A percentile compares a stretch with the other conserved stretches of the same genome.
These are phyloP conservation scores for Phoxinus phoxinus DNA, from an alignment of 2,113 vertebrate species.

Conservation along the genomic window DNA sequence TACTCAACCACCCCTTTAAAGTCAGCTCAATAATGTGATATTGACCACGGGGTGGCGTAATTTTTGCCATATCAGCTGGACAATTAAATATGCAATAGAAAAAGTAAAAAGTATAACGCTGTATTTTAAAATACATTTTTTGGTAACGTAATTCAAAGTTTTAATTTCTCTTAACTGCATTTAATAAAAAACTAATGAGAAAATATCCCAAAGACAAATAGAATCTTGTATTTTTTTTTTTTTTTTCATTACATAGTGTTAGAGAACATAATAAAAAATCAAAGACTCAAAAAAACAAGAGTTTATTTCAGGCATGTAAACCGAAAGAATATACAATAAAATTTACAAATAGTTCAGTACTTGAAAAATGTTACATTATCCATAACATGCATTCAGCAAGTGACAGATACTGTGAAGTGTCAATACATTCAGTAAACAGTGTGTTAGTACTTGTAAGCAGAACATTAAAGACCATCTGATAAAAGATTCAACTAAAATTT, in stretches of 20 bases:
- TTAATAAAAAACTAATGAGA: not conserved
- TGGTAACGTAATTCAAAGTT: not conserved
- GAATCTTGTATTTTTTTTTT: not conserved
- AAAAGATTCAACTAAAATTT: not conserved
- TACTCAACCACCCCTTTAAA: too few relatives aligned
- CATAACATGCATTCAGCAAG: slow-evolving; percentile 33
- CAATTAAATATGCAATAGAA: not conserved
- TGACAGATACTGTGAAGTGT: slow-evolving; percentile 2
- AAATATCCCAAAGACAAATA: too few relatives aligned
- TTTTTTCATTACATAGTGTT: not conserved
- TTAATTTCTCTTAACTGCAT: not conserved
- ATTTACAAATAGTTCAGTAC: slow-evolving; percentile 5
- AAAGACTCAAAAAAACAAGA: not conserved
- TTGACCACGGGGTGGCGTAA: not conserved
- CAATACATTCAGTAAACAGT: not conserved
- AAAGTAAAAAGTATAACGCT: too few relatives aligned
- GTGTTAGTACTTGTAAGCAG: not conserved
- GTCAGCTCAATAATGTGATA: too few relatives aligned
- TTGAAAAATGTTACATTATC: not conserved
- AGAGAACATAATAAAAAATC: not conserved
- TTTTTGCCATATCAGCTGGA: not conserved
- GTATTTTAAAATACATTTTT: not conserved
- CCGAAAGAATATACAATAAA: slow-evolving; percentile 20
- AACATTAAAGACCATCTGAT: not conserved
- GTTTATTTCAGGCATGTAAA: slow-evolving; percentile 32